Base-by-base conservation (phyloP, 2,113 vertebrate genomes). In the Cynopterus brachyotis region DNA sequence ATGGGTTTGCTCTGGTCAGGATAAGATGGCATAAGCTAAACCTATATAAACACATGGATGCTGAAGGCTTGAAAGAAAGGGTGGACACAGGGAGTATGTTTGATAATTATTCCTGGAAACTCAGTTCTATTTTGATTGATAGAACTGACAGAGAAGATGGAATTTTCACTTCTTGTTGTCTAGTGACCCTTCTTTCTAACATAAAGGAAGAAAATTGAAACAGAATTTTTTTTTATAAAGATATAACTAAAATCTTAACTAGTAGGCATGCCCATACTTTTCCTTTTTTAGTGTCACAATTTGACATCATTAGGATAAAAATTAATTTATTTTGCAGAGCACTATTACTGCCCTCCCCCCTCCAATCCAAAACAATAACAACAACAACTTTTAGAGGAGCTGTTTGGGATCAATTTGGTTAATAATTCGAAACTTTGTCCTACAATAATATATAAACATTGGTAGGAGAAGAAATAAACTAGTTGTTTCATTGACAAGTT, bases 271-370 rank as follows among this genome's bases (percentile, higher is more conserved):
- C 3, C 67, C 1, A 2, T 37, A 28, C 12, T 26, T 78, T 55
- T 87, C 15, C n/a, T 75, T 67, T 37, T 53, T 28, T 15, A 32
- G n/a, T 20, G 2, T 69, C 30, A 70, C 57, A 55, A 70, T 55
- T 12, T 55, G 89, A 79, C 2, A 70, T 9, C 2, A 55, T 45
- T 28, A 57, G 6, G 5, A 26, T 1, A 55, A 70, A 72, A 70
- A 64, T 5, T 69, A 81, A 69, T 53, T 64, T 45, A 79, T 79
- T 78, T 94, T 42, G n/a, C 19, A 73, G 64, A 84, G 5, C n/a
- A 22, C 3, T 20, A 50, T 35, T 13, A 62, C 26, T 28, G 13
- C 2, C 5, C 40, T 20, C 1, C 1, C 16, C 19, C 1, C 26
- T 7, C 26, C 4, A 26, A 26, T 50, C 50, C 50, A 2, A 47